These are phyloP conservation scores for Novumbra hubbsi DNA, from an alignment of 2,797 vertebrate species.

Conservation along the genomic window DNA sequence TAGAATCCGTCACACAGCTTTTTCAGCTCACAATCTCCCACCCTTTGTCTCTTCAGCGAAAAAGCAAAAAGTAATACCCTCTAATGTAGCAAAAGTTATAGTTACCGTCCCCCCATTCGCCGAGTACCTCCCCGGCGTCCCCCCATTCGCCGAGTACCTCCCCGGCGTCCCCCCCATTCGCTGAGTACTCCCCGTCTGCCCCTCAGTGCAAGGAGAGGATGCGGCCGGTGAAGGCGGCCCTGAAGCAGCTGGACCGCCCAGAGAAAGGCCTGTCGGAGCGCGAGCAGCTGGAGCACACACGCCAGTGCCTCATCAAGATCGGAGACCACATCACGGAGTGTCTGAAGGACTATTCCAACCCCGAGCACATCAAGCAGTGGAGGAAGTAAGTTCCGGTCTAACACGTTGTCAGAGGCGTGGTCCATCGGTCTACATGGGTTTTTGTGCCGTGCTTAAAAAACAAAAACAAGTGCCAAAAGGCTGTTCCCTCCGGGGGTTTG, in stretches of 20 bases:
- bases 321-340: conserved; percentile 99
- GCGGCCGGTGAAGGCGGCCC: conserved; percentile 95
- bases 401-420: no score
- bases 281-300: conserved; percentile 95
- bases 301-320: conserved; percentile 97
- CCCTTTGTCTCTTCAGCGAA: no score
- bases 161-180: neutral
- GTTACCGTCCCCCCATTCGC: no score
- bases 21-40: no score
- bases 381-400: conserved; percentile 81
- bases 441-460: neutral
- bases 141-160: no score
- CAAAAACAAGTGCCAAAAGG: neutral
- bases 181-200: neutral
- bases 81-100: no score
- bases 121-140: no score
- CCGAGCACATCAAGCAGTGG: conserved; percentile 97
- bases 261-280: conserved; percentile 98
- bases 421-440: no score
- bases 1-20: no score
- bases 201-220: conserved; percentile 97
- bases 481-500: neutral
- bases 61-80: no score
- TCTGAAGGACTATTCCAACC: conserved; percentile 94
- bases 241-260: conserved; percentile 95